Percentiles rank a stretch among this genome's conserved stretches.
These are phyloP conservation scores for Emys orbicularis DNA, from an alignment of 2,797 vertebrate genomes.

Conservation along the genomic window DNA sequence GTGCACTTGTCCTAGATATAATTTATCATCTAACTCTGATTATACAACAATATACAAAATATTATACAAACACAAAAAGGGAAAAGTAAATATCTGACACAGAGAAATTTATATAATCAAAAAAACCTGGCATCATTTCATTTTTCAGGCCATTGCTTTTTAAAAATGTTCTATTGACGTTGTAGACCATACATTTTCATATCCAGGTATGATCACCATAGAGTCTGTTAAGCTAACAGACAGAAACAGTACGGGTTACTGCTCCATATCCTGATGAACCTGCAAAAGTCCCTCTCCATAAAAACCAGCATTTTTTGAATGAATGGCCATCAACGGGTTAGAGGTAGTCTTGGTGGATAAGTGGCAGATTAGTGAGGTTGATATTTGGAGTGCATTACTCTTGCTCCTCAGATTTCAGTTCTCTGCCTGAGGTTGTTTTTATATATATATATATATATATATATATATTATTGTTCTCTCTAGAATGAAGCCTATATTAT, in stretches of 20 bases:
- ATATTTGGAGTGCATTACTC: background rate
- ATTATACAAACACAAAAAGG: background rate
- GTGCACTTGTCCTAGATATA: background rate
- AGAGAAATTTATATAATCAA: background rate
- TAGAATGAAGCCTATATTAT: background rate
- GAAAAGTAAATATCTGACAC: background rate
- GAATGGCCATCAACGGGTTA: background rate
- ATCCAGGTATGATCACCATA: background rate
- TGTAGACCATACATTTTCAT: background rate
- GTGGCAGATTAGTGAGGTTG: background rate
- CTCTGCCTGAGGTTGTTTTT: background rate
- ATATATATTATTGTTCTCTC: background rate
- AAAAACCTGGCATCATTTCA: rapidly evolving
- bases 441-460: too few species aligned
- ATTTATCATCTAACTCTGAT: background rate
- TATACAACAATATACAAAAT: background rate
- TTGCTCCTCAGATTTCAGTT: background rate
- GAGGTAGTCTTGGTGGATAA: background rate
- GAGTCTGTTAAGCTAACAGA: background rate
- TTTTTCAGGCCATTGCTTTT: background rate
- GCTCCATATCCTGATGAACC: rapidly evolving
- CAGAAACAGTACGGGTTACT: background rate
- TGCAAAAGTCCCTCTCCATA: background rate
- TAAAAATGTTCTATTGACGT: background rate
- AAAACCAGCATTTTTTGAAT: background rate